Conservation (phyloP, 2,888 invertebrate species). For the Eupithecia vulgata region DNA sequence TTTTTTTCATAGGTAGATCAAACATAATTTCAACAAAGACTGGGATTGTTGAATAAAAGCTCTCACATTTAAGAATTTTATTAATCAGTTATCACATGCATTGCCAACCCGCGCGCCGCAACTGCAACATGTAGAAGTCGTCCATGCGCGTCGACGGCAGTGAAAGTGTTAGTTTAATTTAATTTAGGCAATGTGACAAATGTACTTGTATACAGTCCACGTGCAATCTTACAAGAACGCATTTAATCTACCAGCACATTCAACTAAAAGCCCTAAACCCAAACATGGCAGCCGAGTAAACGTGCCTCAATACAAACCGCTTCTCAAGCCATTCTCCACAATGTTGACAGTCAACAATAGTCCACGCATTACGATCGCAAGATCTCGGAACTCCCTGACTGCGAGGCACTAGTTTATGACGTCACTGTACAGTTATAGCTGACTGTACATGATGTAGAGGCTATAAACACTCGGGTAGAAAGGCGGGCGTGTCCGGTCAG, state of each 20-base stretch:
- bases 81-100: too few species aligned
- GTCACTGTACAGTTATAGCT: constrained; percentile 56
- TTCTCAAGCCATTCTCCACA: constrained; percentile 15
- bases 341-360: constrained; percentile 40
- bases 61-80: background rate
- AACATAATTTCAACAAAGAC: background rate
- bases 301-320: constrained; percentile 3
- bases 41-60: background rate
- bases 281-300: constrained; percentile 4
- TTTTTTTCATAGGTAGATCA: too few species aligned
- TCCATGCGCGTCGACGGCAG: too few species aligned
- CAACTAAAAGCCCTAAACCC: background rate
- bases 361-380: constrained; percentile 45
- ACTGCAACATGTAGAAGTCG: too few species aligned
- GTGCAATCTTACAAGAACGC: background rate
- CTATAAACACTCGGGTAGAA: constrained; percentile 58
- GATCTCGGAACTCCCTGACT: constrained; percentile 38
- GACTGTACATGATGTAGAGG: constrained; percentile 53
- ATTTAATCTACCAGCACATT: background rate
- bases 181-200: background rate
- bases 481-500: constrained; percentile 49
- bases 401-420: constrained; percentile 55
- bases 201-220: background rate
- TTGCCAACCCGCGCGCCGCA: too few species aligned
- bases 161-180: background rate